Base-by-base conservation (phyloP, 2,888 invertebrate genomes). In the Liopterus haemorrhoidalis region DNA sequence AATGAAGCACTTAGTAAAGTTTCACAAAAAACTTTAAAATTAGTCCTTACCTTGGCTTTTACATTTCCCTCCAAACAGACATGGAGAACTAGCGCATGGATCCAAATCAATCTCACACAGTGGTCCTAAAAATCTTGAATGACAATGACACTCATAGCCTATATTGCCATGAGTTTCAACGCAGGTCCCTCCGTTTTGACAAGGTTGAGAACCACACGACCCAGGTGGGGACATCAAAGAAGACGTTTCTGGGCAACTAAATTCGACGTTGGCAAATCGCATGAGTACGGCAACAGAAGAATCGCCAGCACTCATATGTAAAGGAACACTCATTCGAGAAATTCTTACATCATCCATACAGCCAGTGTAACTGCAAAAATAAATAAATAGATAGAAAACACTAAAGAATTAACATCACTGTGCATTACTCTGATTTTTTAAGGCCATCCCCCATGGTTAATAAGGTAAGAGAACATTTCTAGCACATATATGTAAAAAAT, bases 361-460 rank as follows among this genome's bases (percentile, higher is more conserved):
- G 1, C 95, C 96, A 44, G 85, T 75, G 65, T 93, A 93, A 0
- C 95, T 94, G 50, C n/a, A n/a, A n/a, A n/a, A n/a, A n/a, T n/a
- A n/a, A n/a, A n/a, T n/a, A n/a, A n/a, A 8, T n/a, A n/a, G 24
- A 24, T 8, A 24, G 24, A n/a, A n/a, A n/a, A n/a, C n/a, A n/a
- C n/a, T n/a, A n/a, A n/a, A n/a, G n/a, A n/a, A n/a, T n/a, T n/a
- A n/a, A n/a, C n/a, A n/a, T n/a, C n/a, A n/a, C n/a, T n/a, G n/a
- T n/a, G n/a, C n/a, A n/a, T n/a, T n/a, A n/a, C n/a, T n/a, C n/a
- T n/a, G n/a, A n/a, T n/a, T n/a, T n/a, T n/a, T n/a, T n/a, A n/a
- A n/a, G n/a, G n/a, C n/a, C n/a, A n/a, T n/a, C n/a, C n/a, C n/a
- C n/a, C n/a, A n/a, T n/a, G n/a, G n/a, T n/a, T n/a, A n/a, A n/a